Percentiles rank a stretch among this genome's conserved stretches.
phyloP scores from a whole-genome alignment of 2,113 vertebrate genomes.

The Xenotilapia longispinis region DNA sequence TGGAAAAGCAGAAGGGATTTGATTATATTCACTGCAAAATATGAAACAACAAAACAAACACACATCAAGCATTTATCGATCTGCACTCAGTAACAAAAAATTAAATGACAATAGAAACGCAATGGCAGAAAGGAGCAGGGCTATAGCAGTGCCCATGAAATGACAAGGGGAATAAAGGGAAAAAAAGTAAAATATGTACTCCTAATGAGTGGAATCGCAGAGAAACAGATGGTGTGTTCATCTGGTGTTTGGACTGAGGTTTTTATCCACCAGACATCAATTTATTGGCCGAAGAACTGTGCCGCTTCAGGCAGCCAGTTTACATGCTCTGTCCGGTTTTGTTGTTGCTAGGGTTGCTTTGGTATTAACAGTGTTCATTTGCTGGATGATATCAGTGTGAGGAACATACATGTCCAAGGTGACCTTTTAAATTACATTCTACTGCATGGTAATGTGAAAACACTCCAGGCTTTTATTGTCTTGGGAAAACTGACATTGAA shows the following conservation, averaged over 20 bases:
- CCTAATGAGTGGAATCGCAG: conserved; percentile 29
- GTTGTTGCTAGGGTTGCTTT: conserved; percentile 3
- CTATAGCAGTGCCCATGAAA: background rate
- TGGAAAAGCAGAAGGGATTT: background rate
- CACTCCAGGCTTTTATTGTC: background rate
- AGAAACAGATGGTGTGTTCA: conserved; percentile 59
- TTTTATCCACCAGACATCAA: conserved; percentile 45
- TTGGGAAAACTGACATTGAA: background rate
- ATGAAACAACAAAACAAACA: background rate
- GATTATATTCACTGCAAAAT: background rate
- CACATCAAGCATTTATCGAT: background rate
- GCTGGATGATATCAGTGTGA: background rate
- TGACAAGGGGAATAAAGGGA: conserved; percentile 17
- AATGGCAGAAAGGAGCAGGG: background rate
- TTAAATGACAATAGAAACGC: background rate
- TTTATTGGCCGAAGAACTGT: conserved; percentile 32
- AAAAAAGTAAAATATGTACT: conserved; percentile 28
- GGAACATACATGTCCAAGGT: background rate
- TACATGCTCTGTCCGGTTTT: background rate
- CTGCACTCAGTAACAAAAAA: background rate
- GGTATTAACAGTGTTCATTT: background rate
- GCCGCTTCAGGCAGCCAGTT: background rate
- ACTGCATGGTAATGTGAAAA: background rate
- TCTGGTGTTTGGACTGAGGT: conserved; percentile 36
- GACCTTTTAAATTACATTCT: background rate